Evolutionary conservation across 2,888 invertebrate genomes (phyloP), one percentile per base, ranked within the genome.

Genomic region (Callimorpha dominula): DNA sequence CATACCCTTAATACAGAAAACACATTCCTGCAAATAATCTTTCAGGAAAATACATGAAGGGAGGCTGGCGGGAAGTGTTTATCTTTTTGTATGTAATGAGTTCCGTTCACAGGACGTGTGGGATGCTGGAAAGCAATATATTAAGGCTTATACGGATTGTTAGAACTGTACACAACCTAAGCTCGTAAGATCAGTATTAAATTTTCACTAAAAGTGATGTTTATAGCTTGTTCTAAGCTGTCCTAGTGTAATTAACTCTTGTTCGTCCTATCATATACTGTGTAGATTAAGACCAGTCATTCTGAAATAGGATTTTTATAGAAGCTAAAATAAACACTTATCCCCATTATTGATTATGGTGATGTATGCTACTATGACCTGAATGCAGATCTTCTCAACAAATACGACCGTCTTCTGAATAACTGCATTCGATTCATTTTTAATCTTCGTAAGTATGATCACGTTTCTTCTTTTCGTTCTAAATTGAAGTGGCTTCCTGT

Each of bases 61-160:
- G 57, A 57, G 68, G 72, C 43, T 57, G 42, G 17, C 43, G 52
- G 60, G 65, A 54, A 46, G 14, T 71, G 60, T 79, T 70, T 75
- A 73, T 75, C 60, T 65, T 71, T 74, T 69, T 64, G 49, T 50
- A 20, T 70, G 52, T 73, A 69, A 73, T 69, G 65, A 73, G 73
- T 70, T 73, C 69, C 69, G 73, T 73, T 69, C 65, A 73, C 52
- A 73, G 65, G 62, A 62, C 66, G 66, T 46, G 69, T 60, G 62
- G 73, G 69, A 73, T 73, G 60, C 62, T 65, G 69, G 42, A 31
- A 70, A 65, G 73, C 69, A 73, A 70, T 73, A 69, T 73, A 66
- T 69, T 70, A 73, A 62, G 69, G 69, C 69, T 73, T 73, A 73
- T 69, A 70, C n/a, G 73, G 69, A 65, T 73, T 73, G 73, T 73